phyloP scores from a whole-genome alignment of 1,140 invertebrate genomes.

The Magallana ariakensis region DNA sequence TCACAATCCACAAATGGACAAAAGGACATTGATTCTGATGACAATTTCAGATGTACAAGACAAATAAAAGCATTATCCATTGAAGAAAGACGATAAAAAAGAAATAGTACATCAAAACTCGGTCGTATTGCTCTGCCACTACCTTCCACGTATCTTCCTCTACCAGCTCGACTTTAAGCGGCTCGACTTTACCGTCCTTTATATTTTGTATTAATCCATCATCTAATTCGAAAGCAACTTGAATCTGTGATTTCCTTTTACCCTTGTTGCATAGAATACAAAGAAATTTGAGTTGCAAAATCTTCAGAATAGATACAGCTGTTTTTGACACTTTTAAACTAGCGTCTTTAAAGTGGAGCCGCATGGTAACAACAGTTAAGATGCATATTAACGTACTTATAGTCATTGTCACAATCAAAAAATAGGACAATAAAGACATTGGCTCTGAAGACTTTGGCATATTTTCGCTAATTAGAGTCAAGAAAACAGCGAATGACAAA shows the following conservation, averaged over 20 bases:
- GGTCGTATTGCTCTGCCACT: background rate
- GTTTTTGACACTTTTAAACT: background rate
- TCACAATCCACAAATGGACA: too few species aligned
- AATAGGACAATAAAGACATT: slow-evolving; percentile 34
- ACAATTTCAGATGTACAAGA: background rate
- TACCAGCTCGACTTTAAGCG: background rate
- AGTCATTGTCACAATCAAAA: slow-evolving; percentile 28
- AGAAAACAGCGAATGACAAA: slow-evolving; percentile 65
- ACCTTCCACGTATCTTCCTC: background rate
- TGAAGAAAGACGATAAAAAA: background rate
- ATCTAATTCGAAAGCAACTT: background rate
- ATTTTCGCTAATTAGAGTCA: slow-evolving; percentile 66
- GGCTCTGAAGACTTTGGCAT: slow-evolving; percentile 63
- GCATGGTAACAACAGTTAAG: background rate
- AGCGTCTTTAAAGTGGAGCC: background rate
- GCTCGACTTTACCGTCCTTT: background rate
- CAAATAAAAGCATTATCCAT: background rate
- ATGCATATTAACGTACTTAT: slow-evolving; percentile 28
- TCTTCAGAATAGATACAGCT: background rate
- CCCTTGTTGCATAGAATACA: background rate
- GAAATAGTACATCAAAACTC: background rate
- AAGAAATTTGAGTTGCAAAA: background rate
- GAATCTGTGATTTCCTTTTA: background rate
- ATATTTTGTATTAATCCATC: background rate
- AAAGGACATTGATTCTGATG: too few species aligned